Conservation (phyloP, 1,140 invertebrate genomes). For the Aphaenogaster floridana region DNA sequence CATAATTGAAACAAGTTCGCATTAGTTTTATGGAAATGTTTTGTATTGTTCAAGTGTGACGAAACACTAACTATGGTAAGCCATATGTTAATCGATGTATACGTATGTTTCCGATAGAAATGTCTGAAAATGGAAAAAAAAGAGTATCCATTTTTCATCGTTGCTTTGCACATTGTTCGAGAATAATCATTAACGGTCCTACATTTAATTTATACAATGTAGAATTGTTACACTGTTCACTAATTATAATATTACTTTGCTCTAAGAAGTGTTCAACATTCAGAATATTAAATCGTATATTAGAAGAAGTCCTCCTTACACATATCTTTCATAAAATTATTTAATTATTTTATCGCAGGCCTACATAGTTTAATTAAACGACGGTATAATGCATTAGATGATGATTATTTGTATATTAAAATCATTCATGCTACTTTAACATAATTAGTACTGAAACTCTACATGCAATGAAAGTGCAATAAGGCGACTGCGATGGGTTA, state of each 20-base stretch:
- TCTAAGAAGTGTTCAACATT: conserved; percentile 13
- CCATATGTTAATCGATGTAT: conserved; percentile 7
- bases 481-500: conserved; percentile 82
- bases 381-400: conserved; percentile 27
- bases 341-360: conserved; percentile 40
- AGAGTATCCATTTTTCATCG: conserved; percentile 14
- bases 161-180: conserved; percentile 29
- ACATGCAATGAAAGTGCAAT: conserved; percentile 81
- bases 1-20: conserved; percentile 66
- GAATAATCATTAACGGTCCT: conserved; percentile 47
- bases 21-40: conserved; percentile 67
- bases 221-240: conserved; percentile 4
- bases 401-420: conserved; percentile 58
- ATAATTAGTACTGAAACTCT: conserved; percentile 73
- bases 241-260: conserved; percentile 27
- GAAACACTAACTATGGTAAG: conserved; percentile 42
- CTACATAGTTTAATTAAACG: conserved; percentile 51
- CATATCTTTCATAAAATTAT: conserved; percentile 13
- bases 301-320: background rate
- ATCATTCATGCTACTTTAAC: conserved; percentile 73
- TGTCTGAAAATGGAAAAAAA: conserved; percentile 10
- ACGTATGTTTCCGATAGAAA: conserved; percentile 11
- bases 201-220: conserved; percentile 55
- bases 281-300: conserved; percentile 5
- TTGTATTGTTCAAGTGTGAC: conserved; percentile 64